These are phyloP conservation scores for Candoia aspera DNA, from an alignment of 2,113 vertebrate species.

Conservation along the genomic window DNA sequence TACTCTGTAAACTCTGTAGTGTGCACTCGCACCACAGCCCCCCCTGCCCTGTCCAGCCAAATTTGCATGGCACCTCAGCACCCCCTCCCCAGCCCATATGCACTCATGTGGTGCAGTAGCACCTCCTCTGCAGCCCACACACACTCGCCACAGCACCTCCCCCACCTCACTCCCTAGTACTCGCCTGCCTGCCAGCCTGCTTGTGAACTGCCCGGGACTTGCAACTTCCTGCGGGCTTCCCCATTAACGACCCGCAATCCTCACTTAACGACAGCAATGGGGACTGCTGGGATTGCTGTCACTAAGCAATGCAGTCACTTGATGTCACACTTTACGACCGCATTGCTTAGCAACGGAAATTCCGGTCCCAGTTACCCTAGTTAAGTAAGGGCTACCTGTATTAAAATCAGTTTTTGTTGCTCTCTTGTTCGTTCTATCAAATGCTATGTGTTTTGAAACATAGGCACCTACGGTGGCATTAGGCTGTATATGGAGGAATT, in stretches of 20 bases:
- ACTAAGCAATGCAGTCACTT: background rate
- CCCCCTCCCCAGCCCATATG: background rate
- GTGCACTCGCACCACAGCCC: background rate
- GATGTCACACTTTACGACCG: background rate
- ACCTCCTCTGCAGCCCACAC: background rate
- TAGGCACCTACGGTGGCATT: conserved; percentile 94
- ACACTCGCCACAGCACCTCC: background rate
- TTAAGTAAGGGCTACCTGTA: background rate
- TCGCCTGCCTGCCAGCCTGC: background rate
- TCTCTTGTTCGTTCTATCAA: background rate
- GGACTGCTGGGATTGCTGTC: background rate
- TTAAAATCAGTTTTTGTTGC: background rate
- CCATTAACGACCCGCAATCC: background rate
- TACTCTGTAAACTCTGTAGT: no score
- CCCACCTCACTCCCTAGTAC: background rate
- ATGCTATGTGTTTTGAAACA: background rate
- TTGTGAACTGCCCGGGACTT: no score
- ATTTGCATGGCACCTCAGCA: background rate
- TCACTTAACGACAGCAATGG: background rate
- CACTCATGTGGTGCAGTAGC: background rate
- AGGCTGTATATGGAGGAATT: conserved; percentile 93
- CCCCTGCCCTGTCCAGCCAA: background rate
- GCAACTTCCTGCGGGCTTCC: background rate
- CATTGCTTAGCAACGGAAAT: background rate
- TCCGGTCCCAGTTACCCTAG: background rate